Base-by-base conservation (phyloP, 2,888 invertebrate species). In the Tetranychus piercei region DNA sequence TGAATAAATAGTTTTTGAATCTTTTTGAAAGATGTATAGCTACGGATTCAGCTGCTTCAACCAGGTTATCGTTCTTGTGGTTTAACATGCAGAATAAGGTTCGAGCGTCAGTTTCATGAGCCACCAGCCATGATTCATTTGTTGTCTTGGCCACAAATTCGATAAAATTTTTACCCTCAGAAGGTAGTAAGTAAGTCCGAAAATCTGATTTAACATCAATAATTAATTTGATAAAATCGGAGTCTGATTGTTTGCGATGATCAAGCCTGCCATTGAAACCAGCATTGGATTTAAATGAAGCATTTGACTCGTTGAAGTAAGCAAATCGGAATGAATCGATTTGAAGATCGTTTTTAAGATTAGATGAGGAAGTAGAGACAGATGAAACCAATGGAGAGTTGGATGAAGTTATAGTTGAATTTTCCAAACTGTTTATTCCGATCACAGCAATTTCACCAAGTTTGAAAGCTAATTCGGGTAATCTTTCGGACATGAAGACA, bases 161-260 rank as follows among this genome's bases (percentile, higher is more conserved):
- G 43, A 73, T 75, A 22, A 74, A 71, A 70, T 75, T 76, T 34
- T 71, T 64, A 9, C 22, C 70, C 73, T 73, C 45, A 23, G 20
- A n/a, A n/a, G 55, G 22, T 20, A 20, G 1, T 15, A 76, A 44
- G 18, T 44, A 20, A 7, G 23, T 23, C 7, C 69, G 44, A 11
- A 76, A 34, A 73, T 76, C 76, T 20, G 76, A 73, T 44, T 76
- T 73, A 45, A 76, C 65, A 67, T 76, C 76, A 70, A 76, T 67
- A 34, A 76, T 75, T 65, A 75, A 69, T 69, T 75, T 73, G 43
- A 73, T 67, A 23, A 76, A 76, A 44, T 76, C 76, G 20, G 66
- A 74, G 44, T 76, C 76, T 18, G 45, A 71, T 44, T 74, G 34
- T 72, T 76, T 76, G 23, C 75, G 55, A n/a, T 73, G 73, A 73